Base-by-base conservation (phyloP, 1,140 invertebrate species). In the Polypedilum pembai region DNA sequence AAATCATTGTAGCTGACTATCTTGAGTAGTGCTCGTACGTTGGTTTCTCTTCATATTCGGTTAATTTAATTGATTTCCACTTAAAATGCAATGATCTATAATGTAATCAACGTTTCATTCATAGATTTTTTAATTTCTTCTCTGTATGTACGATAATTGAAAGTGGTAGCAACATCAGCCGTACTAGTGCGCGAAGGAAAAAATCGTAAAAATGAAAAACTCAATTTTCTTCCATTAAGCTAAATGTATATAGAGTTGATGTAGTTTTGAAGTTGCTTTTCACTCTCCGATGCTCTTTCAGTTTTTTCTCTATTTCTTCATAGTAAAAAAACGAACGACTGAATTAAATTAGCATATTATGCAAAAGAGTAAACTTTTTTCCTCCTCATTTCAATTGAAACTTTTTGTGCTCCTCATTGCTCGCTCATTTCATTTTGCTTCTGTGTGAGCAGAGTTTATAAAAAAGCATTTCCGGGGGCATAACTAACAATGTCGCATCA, bases 341-440 rank as follows among this genome's bases (percentile, higher is more conserved):
- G 45, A 56, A 56, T 56, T 56, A 56, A 56, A 56, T 56, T 56
- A 56, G 45, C 45, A 56, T 56, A 56, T 56, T 56, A 56, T 56
- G 45, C 45, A 56, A 12, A 56, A 56, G 45, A 56, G 45, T 56
- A 56, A 56, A 56, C 12, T n/a, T 56, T 56, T 56, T 56, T 45
- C n/a, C n/a, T 56, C 45, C 45, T 56, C 45, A 56, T 56, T 56
- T 56, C 45, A 56, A 56, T 56, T 56, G 45, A n/a, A 56, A 56
- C 45, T 56, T 56, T 56, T 56, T 56, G 10, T 12, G 24, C 24
- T 33, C 24, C 24, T 33, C 24, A 33, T 33, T 33, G 24, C 45
- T 56, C 12, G 12, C 45, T 56, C 45, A 56, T 56, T 56, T 56
- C 45, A 56, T 56, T 56, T 56, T 15, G 10, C 45, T 12, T n/a